Evolutionary conservation across 1,140 invertebrate genomes (phyloP), one percentile per base, ranked within the genome.

Genomic region (Globodera rostochiensis): DNA sequence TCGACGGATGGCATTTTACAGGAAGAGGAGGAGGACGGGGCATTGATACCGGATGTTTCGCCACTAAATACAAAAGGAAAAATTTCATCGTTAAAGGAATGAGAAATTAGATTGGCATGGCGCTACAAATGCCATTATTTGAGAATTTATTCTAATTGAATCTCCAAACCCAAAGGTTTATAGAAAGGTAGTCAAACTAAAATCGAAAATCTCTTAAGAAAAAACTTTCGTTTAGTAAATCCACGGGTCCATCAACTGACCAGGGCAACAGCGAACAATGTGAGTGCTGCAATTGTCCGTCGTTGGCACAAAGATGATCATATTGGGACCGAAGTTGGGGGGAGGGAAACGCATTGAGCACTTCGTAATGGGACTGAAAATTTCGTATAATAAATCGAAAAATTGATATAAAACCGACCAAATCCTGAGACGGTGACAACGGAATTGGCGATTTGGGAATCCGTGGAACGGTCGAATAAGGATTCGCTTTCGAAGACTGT

Each of bases 291-390:
- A 47, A 67, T 3, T 9, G 47, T 45, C 60, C 25, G 73, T 67
- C 25, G 57, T 25, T 77, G 45, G 49, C 25, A 69, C n/a, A 11
- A n/a, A 47, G 45, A 5, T 77, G 46, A 47, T 67, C 50, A 71
- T 70, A 49, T 60, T 49, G 46, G 64, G 64, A 8, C 49, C 49
- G 53, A 21, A 47, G 19, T 53, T 69, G 15, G 66, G 60, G 1
- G 76, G n/a, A 9, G 66, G 73, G 47, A 69, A 67, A 78, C 11
- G 76, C 11, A 9, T 11, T 78, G 76, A 70, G 47, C 6, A 78
- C 11, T 50, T 78, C 76, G 76, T 78, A 78, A 5, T 78, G 76
- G 57, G 57, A 64, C 57, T 64, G 13, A 64, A 3, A 36, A 36
- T 36, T 3, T 36, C 36, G 36, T 36, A 36, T 36, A 64, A 53